Evolutionary conservation across 1,140 invertebrate genomes (phyloP).

Genomic region (Drosophila saltans): DNA sequence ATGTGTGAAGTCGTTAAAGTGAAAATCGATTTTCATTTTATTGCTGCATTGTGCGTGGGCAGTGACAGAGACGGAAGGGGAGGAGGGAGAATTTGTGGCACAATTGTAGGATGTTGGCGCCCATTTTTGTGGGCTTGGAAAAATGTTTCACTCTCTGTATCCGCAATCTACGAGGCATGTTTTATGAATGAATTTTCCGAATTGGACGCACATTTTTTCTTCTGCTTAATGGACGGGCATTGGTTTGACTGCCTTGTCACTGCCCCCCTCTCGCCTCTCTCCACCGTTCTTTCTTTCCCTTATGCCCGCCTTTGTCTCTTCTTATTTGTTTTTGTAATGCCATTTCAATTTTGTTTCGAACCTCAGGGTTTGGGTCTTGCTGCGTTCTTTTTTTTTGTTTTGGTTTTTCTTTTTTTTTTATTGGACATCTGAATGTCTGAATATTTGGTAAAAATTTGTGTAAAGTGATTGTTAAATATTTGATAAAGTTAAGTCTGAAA

Average conservation of each 20-base stretch:
- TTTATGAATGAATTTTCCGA: conserved; percentile 80
- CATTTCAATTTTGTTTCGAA: conserved; percentile 11
- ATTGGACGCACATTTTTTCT: conserved; percentile 65
- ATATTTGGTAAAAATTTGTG: conserved; percentile 54
- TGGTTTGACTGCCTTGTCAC: conserved; percentile 28
- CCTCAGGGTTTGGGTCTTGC: background rate
- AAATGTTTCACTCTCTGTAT: conserved; percentile 61
- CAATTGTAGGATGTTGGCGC: conserved; percentile 9
- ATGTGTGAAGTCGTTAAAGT: conserved; percentile 80
- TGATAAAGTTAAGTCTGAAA: background rate
- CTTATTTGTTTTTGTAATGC: background rate
- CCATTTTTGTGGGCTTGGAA: conserved; percentile 50
- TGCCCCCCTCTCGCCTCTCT: conserved; percentile 3
- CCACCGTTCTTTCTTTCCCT: background rate
- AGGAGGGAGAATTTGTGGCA: background rate
- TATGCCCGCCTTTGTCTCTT: conserved; percentile 16
- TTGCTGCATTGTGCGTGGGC: conserved; percentile 63
- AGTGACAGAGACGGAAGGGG: background rate
- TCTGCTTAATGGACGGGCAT: conserved; percentile 53
- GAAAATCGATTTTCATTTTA: conserved; percentile 77
- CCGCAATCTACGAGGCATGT: conserved; percentile 71
- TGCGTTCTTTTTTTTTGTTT: conserved; percentile 26
- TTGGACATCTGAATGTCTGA: conserved; percentile 52
- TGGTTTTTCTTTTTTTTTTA: conserved; percentile 18
- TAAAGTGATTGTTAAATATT: conserved; percentile 16